Evolutionary conservation across 1,140 invertebrate species (phyloP).

Genomic region (Drosophila rhopaloa): DNA sequence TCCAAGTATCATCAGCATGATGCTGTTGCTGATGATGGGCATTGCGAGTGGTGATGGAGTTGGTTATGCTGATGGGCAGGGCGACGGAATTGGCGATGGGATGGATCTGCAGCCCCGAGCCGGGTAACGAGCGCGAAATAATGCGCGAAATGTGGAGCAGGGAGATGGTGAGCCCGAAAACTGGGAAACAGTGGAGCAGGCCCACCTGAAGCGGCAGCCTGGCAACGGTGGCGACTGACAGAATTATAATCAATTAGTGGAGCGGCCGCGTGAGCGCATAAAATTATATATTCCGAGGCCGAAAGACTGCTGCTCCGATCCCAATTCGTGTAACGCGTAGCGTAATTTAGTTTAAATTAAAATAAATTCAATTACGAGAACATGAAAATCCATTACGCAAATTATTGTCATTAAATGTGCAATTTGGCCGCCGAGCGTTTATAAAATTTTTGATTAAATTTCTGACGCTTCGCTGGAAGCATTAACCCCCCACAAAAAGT

Average conservation of each 20-base stretch:
- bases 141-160: slow-evolving; percentile 79
- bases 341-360: slow-evolving; percentile 82
- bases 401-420: slow-evolving; percentile 82
- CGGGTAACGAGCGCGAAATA: slow-evolving; percentile 78
- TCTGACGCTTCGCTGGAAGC: slow-evolving; percentile 61
- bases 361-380: slow-evolving; percentile 84
- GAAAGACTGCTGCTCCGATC: slow-evolving; percentile 1
- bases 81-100: slow-evolving; percentile 4
- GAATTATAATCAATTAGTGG: slow-evolving; percentile 84
- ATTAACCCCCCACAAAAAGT: slow-evolving; percentile 23
- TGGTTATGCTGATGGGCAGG: slow-evolving; percentile 36
- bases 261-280: slow-evolving; percentile 79
- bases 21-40: slow-evolving; percentile 50
- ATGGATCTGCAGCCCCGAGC: slow-evolving; percentile 22
- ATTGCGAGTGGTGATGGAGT: slow-evolving; percentile 32
- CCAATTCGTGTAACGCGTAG: slow-evolving; percentile 47
- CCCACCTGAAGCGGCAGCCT: slow-evolving; percentile 20
- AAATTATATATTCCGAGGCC: slow-evolving; percentile 65
- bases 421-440: slow-evolving; percentile 69
- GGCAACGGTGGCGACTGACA: slow-evolving; percentile 79
- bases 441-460: slow-evolving; percentile 78
- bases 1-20: slow-evolving; percentile 20
- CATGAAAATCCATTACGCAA: slow-evolving; percentile 82
- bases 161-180: slow-evolving; percentile 9
- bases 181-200: slow-evolving; percentile 10